Base-by-base conservation (phyloP, 2,113 vertebrate species). In the Laticauda colubrina region DNA sequence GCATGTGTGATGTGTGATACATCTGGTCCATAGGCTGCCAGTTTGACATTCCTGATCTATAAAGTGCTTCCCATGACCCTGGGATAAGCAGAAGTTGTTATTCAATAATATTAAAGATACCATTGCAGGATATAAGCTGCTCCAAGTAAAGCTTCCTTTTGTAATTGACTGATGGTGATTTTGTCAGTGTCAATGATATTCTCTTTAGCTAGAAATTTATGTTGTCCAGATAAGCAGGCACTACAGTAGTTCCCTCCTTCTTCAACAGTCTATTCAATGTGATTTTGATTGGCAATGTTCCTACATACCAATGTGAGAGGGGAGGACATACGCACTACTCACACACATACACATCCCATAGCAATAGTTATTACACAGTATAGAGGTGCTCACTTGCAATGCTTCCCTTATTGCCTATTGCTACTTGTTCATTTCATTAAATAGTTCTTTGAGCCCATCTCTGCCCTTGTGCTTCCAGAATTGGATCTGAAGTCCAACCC, bases 11-110 rank as follows among this genome's bases (percentile, higher is more conserved):
- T 48, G 48, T 48, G 51, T 53, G 51, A 11, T 53, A 5, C 51
- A 53, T n/a, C 61, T 2, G 61, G 61, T 11, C 11, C 1, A 0
- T 0, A 0, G 11, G 11, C 26, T 4, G 24, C 9, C 61, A 69
- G 61, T 69, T 69, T 69, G 12, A 69, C 12, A 69, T 12, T 29
- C 61, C 61, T 69, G 11, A n/a, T 69, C 29, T 69, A 15, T 14
- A n/a, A 29, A 34, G 2, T 34, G 29, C 29, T 34, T 69, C 12
- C 64, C 64, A 34, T n/a, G 64, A 69, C 5, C 14, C 29, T 34
- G 64, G 29, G 29, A 69, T 69, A 69, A n/a, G 29, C 64, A 69
- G 29, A 69, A 34, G 29, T 69, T 69, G 64, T 69, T n/a, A 0
- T 69, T 34, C 34, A n/a, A 69, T 69, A 69, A 69, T 69, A 69